Percentiles rank a stretch among this genome's conserved stretches.
These are phyloP conservation scores for Tachysurus vachellii DNA, from an alignment of 2,113 vertebrate genomes.

Conservation along the genomic window DNA sequence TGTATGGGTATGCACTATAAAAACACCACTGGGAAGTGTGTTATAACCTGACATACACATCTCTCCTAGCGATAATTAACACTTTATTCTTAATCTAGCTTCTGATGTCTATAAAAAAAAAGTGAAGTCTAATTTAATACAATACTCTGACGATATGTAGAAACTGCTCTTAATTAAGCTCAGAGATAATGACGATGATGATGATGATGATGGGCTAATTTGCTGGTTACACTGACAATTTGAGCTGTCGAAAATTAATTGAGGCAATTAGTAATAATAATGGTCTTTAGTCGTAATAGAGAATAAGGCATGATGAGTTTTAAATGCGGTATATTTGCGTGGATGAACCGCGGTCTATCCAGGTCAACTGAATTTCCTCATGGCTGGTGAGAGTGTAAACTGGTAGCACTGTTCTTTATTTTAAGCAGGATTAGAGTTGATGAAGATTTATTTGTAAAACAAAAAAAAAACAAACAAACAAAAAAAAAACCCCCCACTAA, in stretches of 20 bases:
- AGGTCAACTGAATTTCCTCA: not conserved
- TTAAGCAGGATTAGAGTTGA: slow-evolving; percentile 54
- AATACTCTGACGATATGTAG: not conserved
- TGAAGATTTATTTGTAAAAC: slow-evolving; percentile 62
- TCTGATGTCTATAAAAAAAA: not conserved
- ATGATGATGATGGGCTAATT: not conserved
- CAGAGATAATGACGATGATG: not conserved
- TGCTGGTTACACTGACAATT: slow-evolving; percentile 17
- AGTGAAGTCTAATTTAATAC: not conserved
- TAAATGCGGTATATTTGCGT: not conserved
- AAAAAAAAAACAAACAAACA: too few relatives aligned
- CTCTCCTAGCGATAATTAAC: not conserved
- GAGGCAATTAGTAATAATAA: slow-evolving; percentile 16
- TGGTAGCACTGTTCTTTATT: slow-evolving; percentile 52
- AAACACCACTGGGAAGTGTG: too few relatives aligned
- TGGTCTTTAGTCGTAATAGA: not conserved
- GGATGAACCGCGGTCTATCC: not conserved
- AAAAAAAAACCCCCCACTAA: too few relatives aligned
- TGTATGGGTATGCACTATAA: too few relatives aligned
- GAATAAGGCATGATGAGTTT: not conserved
- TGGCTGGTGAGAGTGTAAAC: not conserved
- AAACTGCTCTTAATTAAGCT: not conserved
- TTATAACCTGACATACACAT: too few relatives aligned
- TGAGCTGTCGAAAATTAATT: slow-evolving; percentile 17
- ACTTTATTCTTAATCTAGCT: not conserved